Conservation (phyloP, 1,140 invertebrate genomes). For the Bombus waltoni region DNA sequence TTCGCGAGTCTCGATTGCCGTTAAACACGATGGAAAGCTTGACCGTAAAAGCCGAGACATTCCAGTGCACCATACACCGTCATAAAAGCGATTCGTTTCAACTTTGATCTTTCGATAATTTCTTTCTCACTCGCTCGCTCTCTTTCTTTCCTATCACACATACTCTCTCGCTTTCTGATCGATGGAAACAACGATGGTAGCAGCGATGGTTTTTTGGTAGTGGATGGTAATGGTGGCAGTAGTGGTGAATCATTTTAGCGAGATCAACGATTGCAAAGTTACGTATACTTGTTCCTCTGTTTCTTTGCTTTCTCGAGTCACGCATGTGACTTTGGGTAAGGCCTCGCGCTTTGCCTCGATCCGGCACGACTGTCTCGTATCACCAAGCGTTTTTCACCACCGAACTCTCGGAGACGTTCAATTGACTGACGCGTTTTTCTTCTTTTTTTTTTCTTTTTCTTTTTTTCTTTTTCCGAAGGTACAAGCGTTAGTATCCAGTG, state of each 20-base stretch:
- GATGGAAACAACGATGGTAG: conserved; percentile 45
- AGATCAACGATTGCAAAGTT: conserved; percentile 55
- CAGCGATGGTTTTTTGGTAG: conserved; percentile 30
- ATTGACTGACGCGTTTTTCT: neutral
- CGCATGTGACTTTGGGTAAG: conserved; percentile 65
- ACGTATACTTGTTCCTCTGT: conserved; percentile 44
- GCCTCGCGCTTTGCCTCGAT: conserved; percentile 58
- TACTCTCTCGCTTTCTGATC: conserved; percentile 11
- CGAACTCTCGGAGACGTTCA: neutral
- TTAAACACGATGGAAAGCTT: neutral
- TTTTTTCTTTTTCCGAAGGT: neutral
- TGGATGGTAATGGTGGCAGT: conserved; percentile 53
- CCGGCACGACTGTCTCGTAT: conserved; percentile 51
- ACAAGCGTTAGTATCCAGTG: neutral
- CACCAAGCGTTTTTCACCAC: neutral
- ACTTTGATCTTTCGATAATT: conserved; percentile 23
- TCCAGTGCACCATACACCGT: conserved; percentile 37
- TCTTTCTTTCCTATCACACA: neutral
- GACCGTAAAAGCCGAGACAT: conserved; percentile 40
- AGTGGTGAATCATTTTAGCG: conserved; percentile 54
- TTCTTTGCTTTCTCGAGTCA: conserved; percentile 48
- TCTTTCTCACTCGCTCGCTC: neutral
- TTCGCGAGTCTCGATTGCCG: neutral
- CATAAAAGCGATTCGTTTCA: conserved; percentile 37
- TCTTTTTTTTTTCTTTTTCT: neutral